phyloP scores from a whole-genome alignment of 2,113 vertebrate genomes.

The Delphinapterus leucas region DNA sequence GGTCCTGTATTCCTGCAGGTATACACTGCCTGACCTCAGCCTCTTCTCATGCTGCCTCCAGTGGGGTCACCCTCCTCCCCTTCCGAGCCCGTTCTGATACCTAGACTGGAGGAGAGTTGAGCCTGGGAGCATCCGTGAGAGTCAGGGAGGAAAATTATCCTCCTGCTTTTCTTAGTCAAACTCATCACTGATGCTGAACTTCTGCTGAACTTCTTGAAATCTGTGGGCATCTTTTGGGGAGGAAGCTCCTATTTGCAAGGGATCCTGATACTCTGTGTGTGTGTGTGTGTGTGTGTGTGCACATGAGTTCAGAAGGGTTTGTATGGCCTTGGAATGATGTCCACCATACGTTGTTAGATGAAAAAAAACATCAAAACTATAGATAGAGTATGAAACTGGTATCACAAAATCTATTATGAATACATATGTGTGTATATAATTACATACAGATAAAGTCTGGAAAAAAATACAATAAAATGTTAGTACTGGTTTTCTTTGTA shows the following conservation, averaged over 20 bases:
- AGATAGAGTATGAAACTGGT: not conserved
- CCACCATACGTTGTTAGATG: not conserved
- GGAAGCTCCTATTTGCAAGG: not conserved
- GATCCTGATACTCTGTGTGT: not conserved
- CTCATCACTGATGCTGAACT: not conserved
- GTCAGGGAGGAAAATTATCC: not conserved
- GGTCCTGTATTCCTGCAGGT: not conserved
- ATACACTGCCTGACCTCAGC: not conserved
- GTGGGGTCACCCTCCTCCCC: not conserved
- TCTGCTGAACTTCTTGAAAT: not conserved
- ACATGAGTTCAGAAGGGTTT: not conserved
- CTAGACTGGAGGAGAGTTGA: not conserved
- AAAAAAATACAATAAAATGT: not conserved
- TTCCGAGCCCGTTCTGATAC: not conserved
- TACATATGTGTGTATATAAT: not conserved
- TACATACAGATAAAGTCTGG: not conserved
- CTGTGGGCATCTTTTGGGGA: not conserved
- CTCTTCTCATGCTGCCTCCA: not conserved
- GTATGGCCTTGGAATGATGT: not conserved
- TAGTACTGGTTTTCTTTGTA: not conserved
- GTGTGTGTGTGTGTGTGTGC: fast-evolving
- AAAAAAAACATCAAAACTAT: not conserved
- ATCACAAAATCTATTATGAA: not conserved
- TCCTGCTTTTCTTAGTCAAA: not conserved
- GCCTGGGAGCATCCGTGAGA: not conserved